Conservation (phyloP, 2,888 invertebrate species). For the Trachelus troglodyta region DNA sequence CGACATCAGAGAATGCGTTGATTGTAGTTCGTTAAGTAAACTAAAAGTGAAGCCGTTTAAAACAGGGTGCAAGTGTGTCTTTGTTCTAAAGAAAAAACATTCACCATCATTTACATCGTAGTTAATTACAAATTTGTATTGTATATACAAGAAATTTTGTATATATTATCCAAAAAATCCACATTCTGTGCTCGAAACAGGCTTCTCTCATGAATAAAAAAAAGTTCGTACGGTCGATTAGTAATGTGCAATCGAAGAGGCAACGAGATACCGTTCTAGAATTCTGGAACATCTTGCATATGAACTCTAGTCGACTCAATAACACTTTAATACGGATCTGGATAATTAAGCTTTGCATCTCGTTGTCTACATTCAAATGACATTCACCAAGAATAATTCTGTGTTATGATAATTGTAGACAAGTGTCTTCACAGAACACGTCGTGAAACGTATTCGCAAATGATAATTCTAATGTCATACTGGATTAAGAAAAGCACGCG, state of each 20-base stretch:
- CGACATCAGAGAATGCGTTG: neutral
- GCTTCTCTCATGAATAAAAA: neutral
- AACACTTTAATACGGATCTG: neutral
- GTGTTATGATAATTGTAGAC: constrained; percentile 56
- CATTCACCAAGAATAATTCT: constrained; percentile 53
- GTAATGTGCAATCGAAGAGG: neutral
- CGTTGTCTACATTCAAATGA: constrained; percentile 44
- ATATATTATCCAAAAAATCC: neutral
- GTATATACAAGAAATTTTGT: neutral
- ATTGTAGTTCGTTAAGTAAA: neutral
- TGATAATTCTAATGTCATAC: neutral
- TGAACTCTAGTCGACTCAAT: neutral
- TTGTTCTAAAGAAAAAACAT: neutral
- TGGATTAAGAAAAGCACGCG: neutral
- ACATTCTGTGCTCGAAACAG: neutral
- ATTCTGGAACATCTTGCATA: neutral
- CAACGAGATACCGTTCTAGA: neutral
- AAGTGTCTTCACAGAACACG: constrained; percentile 51
- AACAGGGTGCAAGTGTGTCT: no score
- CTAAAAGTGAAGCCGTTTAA: neutral
- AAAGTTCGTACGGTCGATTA: neutral
- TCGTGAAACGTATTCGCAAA: constrained; percentile 30
- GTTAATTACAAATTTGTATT: no score
- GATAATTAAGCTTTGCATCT: constrained; percentile 16
- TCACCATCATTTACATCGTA: no score